Evolutionary conservation across 64 coral and sea anemone species (phyloP).

Genomic region (Pachyseris speciosa): DNA sequence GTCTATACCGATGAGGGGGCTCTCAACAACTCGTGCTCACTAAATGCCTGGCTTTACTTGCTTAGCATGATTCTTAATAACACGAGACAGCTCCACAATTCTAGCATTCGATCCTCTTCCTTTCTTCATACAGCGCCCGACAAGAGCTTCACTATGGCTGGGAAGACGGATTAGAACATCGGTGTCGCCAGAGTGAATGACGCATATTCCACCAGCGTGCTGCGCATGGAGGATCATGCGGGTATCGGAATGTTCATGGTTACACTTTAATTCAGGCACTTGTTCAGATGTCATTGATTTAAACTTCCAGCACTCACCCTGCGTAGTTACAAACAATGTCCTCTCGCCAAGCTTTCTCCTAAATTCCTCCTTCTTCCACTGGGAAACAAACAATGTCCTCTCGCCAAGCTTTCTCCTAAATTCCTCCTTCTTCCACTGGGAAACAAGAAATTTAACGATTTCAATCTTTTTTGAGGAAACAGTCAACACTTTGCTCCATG

Average conservation of each 20-base stretch:
- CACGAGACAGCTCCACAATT: conserved; percentile 15
- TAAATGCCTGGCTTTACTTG: not conserved
- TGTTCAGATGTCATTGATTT: not conserved
- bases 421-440: conserved; percentile 40
- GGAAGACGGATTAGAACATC: conserved; percentile 23
- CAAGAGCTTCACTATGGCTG: conserved; percentile 20
- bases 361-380: conserved; percentile 41
- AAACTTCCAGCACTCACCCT: conserved; percentile 22
- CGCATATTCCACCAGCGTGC: not conserved
- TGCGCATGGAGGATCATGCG: conserved; percentile 3
- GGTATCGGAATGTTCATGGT: conserved; percentile 43
- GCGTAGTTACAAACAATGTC: conserved; percentile 29
- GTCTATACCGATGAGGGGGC: conserved; percentile 37
- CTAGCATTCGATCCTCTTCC: conserved; percentile 12
- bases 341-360: conserved; percentile 12
- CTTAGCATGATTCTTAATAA: conserved; percentile 1
- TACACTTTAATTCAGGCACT: conserved; percentile 35
- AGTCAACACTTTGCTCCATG: conserved; percentile 20
- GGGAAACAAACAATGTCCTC: conserved; percentile 17
- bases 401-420: conserved; percentile 14
- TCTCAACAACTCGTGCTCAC: conserved; percentile 30
- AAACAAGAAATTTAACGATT: conserved; percentile 40
- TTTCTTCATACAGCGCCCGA: conserved; percentile 42
- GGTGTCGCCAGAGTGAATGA: conserved; percentile 24
- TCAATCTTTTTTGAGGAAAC: conserved; percentile 45